Base-by-base conservation (phyloP, 2,797 vertebrate genomes). In the Anguilla megastoma region DNA sequence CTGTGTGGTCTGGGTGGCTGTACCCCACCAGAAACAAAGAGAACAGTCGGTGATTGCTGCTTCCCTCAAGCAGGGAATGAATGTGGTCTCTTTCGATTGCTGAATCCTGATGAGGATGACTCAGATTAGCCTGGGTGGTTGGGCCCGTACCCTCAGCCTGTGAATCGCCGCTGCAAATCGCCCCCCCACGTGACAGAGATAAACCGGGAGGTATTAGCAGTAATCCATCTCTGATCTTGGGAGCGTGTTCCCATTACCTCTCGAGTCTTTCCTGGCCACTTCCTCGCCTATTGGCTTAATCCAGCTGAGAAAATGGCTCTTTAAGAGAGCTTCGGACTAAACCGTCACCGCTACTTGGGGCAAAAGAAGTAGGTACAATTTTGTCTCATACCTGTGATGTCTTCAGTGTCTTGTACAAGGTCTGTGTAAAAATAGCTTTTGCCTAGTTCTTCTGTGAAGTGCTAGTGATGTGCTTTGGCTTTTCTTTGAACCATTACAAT, bases 151-250 rank as follows among this genome's bases (percentile, higher is more conserved):
- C 30, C 41, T 66, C n/a, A 66, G 41, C 41, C 76, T 87, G 86
- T 16, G 76, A 87, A 82, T 63, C 5, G 56, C 24, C 56, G 14
- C 33, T 80, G 89, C 52, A 86, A 74, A 27, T 71, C 63, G 33
- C 50, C 21, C 12, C 76, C 45, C 86, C 85, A 86, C 27, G 54
- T 90, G 87, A 88, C 27, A 2, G 82, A 85, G 86, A 85, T 90
- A 88, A 87, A 88, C 82, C 41, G 86, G 69, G 58, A 58, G 71
- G 87, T 79, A 90, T 90, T 88, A 90, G 71, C 48, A 48, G 41
- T 87, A 88, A 90, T 52, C 89, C 82, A 56, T 52, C 27, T 76
- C 79, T 69, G 85, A 86, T 89, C 87, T 85, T 74, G 41, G 24
- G 54, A 88, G 87, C 85, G 60, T 90, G 87, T 83, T 88, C 76